phyloP scores from a whole-genome alignment of 2,797 vertebrate species.

The Scolopax rusticola region DNA sequence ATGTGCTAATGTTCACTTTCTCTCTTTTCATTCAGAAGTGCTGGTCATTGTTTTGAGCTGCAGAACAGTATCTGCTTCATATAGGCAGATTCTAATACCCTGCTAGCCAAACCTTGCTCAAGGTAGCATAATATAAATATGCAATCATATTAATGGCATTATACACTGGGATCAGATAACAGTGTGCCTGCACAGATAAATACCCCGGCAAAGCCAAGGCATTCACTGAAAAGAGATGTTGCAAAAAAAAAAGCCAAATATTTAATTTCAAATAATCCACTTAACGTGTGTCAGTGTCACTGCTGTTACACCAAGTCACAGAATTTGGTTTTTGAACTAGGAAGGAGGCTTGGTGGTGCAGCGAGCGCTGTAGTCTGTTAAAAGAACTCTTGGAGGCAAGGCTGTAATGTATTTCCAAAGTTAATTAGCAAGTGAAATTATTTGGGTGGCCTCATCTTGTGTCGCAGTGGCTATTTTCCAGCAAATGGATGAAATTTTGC shows the following conservation, averaged over 20 bases:
- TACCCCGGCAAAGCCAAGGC: slow-evolving; percentile 29
- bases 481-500: background rate
- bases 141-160: background rate
- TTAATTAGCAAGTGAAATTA: slow-evolving; percentile 43
- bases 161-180: slow-evolving; percentile 24
- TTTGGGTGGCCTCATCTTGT: background rate
- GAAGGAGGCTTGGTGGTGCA: background rate
- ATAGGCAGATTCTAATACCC: slow-evolving; percentile 54
- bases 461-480: background rate
- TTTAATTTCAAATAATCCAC: background rate
- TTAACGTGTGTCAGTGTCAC: background rate
- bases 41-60: slow-evolving; percentile 81
- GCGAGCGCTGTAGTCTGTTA: background rate
- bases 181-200: slow-evolving; percentile 29
- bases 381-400: background rate
- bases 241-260: slow-evolving; percentile 24
- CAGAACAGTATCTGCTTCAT: slow-evolving; percentile 70
- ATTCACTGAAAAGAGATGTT: slow-evolving; percentile 5
- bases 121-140: slow-evolving; percentile 70
- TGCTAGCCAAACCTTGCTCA: slow-evolving; percentile 59
- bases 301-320: background rate
- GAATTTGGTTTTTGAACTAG: accelerated
- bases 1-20: slow-evolving; percentile 92
- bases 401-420: slow-evolving; percentile 27
- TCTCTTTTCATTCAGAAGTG: slow-evolving; percentile 83